phyloP scores from a whole-genome alignment of 1,140 invertebrate species.

The Centruroides vittatus region DNA sequence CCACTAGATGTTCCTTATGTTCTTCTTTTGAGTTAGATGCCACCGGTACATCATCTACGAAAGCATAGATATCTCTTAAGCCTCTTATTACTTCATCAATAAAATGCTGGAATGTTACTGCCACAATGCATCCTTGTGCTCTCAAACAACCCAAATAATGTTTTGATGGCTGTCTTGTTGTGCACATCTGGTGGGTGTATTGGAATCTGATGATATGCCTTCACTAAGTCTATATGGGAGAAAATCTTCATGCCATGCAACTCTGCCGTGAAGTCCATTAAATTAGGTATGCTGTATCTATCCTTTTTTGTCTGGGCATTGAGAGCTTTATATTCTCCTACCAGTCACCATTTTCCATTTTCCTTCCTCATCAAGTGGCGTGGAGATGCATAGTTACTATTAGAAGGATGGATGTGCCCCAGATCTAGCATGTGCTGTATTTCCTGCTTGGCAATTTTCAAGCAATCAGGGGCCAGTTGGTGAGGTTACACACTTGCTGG shows the following conservation, averaged over 20 bases:
- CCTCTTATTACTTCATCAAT: conserved; percentile 13
- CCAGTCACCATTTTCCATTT: conserved; percentile 13
- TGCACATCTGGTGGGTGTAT: conserved; percentile 5
- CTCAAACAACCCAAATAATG: conserved; percentile 20
- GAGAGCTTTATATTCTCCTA: conserved; percentile 21
- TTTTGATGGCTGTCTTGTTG: conserved; percentile 20
- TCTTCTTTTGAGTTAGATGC: conserved; percentile 22
- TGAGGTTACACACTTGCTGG: conserved; percentile 6
- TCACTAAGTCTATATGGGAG: conserved; percentile 14
- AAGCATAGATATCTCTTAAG: conserved; percentile 25
- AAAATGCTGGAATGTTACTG: conserved; percentile 15
- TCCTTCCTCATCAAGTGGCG: conserved; percentile 20
- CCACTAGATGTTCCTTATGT: conserved; percentile 25
- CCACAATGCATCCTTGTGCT: conserved; percentile 19
- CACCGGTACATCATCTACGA: conserved; percentile 40
- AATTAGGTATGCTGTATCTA: conserved; percentile 20
- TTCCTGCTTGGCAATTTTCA: conserved; percentile 10
- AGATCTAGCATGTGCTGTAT: conserved; percentile 9
- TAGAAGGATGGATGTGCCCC: conserved; percentile 12
- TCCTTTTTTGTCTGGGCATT: conserved; percentile 20
- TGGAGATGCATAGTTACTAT: conserved; percentile 14
- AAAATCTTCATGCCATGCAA: conserved; percentile 12
- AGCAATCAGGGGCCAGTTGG: conserved; percentile 4
- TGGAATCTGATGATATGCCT: conserved; percentile 19
- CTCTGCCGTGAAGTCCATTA: conserved; percentile 16